A percentile compares a stretch with the other conserved stretches of the same genome.
Conservation (phyloP, 1,140 invertebrate species). For the Trichogramma pretiosum region DNA sequence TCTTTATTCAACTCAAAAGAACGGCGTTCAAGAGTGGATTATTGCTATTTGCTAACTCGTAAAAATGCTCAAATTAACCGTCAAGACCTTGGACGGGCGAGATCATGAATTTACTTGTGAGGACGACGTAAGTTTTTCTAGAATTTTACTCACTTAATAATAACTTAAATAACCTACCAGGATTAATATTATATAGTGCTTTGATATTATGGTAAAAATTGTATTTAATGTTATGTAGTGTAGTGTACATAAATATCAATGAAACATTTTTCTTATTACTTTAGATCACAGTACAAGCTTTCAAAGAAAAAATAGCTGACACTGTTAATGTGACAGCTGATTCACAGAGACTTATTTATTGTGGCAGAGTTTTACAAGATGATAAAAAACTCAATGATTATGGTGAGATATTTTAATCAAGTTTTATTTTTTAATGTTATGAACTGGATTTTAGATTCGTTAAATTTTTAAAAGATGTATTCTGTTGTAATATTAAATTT, state of each 20-base stretch:
- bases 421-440: too few species aligned
- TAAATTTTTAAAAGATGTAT: too few species aligned
- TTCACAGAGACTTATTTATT: slow-evolving; percentile 84
- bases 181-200: not conserved
- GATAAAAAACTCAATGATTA: slow-evolving; percentile 81
- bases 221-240: too few species aligned
- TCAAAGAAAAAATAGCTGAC: slow-evolving; percentile 77
- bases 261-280: slow-evolving; percentile 16
- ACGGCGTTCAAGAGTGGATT: too few species aligned
- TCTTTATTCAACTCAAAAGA: not conserved
- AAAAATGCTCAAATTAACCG: slow-evolving; percentile 73
- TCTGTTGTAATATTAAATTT: not conserved
- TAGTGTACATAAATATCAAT: too few species aligned
- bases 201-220: too few species aligned
- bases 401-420: slow-evolving; percentile 56
- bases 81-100: slow-evolving; percentile 88
- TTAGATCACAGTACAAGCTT: slow-evolving; percentile 75
- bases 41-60: slow-evolving; percentile 8
- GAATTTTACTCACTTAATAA: not conserved
- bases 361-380: slow-evolving; percentile 83
- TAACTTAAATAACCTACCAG: not conserved
- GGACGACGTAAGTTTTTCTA: slow-evolving; percentile 66
- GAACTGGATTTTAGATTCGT: too few species aligned
- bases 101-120: slow-evolving; percentile 78
- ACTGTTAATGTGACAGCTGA: slow-evolving; percentile 68